Evolutionary conservation across 2,888 invertebrate species (phyloP), one percentile per base, ranked within the genome.

Genomic region (Xanthia togata): DNA sequence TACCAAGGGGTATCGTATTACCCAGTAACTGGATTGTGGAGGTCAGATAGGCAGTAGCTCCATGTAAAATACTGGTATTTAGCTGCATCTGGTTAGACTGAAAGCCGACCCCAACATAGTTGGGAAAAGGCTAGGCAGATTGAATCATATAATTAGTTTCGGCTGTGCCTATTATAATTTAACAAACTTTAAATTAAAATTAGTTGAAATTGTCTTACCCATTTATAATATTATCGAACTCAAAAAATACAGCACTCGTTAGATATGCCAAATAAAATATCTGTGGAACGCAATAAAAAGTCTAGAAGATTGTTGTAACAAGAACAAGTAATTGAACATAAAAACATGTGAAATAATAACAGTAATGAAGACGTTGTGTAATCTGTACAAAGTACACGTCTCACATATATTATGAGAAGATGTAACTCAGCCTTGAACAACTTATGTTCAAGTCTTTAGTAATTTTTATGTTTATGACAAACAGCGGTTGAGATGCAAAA

Each of bases 321-420:
- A 20, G 50, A 50, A 50, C 38, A 76, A 76, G 64, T 79, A 76
- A 84, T 71, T 78, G 78, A 78, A 78, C 68, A 79, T 73, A 76
- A 74, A 75, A 73, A 74, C 73, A 70, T 69, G 74, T 77, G 60
- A 73, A 80, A 83, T 81, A 76, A 85, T 79, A 81, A 76, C 77
- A 67, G 76, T 79, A 81, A 88, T 88, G 70, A 82, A 82, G 69
- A 71, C n/a, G 68, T 81, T 83, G 64, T 78, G 79, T 81, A 86
- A 83, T 74, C 55, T 75, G 72, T 79, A 35, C 76, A 70, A 68
- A 57, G 82, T 78, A 78, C 84, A 76, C 55, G 78, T 59, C 78
- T 68, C 65, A 70, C 76, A 87, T 88, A 73, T 35, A 73, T 73
- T 78, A 87, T 76, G 63, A 73, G 60, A 64, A 79, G 75, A 78